Percentiles rank a stretch among this genome's conserved stretches.
Conservation (phyloP, 2,888 invertebrate species). For the Eupelmus urozonus region DNA sequence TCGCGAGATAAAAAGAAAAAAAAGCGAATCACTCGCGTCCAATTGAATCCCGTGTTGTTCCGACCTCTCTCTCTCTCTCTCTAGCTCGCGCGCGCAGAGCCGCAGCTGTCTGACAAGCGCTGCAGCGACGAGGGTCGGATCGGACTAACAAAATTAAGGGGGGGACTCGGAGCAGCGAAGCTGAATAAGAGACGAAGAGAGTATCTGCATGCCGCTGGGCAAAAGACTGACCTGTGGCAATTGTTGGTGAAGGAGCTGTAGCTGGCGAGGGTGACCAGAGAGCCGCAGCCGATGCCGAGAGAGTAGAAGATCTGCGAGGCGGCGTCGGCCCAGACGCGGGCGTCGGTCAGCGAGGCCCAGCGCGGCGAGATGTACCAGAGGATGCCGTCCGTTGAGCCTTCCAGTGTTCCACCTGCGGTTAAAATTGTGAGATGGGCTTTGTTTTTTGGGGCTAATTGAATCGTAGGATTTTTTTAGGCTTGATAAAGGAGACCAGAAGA, state of each 20-base stretch:
- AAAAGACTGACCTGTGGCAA: slow-evolving; percentile 79
- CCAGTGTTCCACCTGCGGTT: slow-evolving; percentile 82
- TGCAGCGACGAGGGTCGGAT: slow-evolving; percentile 9
- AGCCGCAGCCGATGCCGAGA: slow-evolving; percentile 87
- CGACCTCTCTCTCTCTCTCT: no score
- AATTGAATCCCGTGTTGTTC: no score
- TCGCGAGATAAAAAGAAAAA: no score
- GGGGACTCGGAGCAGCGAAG: background rate
- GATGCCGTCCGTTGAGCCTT: slow-evolving; percentile 86
- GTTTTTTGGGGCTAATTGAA: no score
- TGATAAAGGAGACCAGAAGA: no score
- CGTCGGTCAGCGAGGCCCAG: slow-evolving; percentile 83
- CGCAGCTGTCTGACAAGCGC: no score
- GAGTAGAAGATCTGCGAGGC: slow-evolving; percentile 92
- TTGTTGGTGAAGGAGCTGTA: slow-evolving; percentile 86
- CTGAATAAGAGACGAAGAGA: slow-evolving; percentile 3
- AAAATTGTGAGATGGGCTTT: no score
- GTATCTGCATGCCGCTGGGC: background rate
- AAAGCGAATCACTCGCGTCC: no score
- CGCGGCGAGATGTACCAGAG: slow-evolving; percentile 86
- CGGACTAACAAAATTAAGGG: background rate
- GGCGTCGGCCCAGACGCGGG: slow-evolving; percentile 89
- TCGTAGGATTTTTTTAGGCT: no score
- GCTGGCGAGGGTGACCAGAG: slow-evolving; percentile 87
- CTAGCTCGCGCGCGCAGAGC: no score